These are phyloP conservation scores for Tyria jacobaeae DNA, from an alignment of 2,888 invertebrate species.

Conservation along the genomic window DNA sequence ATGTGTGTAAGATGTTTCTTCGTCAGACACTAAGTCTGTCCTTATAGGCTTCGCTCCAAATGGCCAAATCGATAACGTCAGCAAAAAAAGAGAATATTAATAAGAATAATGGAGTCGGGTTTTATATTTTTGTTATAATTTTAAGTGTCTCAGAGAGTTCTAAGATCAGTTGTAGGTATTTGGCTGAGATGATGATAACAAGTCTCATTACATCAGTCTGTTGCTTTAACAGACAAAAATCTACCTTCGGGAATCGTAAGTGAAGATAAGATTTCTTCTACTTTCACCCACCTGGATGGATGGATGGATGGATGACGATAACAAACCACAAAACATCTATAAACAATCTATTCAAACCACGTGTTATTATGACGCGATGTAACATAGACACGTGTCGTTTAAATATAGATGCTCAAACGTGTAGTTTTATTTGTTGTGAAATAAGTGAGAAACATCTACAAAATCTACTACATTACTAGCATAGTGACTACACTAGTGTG, in stretches of 20 bases:
- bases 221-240: not conserved
- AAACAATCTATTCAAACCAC: slow-evolving; percentile 3
- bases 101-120: no score
- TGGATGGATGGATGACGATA: not conserved
- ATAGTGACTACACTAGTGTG: no score
- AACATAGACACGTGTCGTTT: slow-evolving; percentile 4
- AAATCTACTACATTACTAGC: not conserved
- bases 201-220: not conserved
- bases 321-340: not conserved
- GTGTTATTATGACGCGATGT: slow-evolving; percentile 1
- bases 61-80: no score
- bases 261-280: not conserved
- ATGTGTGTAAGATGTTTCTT: no score
- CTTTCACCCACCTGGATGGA: not conserved
- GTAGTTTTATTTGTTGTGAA: slow-evolving; percentile 4
- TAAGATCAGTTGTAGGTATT: not conserved
- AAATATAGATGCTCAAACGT: slow-evolving; percentile 3
- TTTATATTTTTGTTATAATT: no score
- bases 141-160: no score
- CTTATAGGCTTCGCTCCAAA: no score
- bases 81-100: no score
- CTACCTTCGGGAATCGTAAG: not conserved
- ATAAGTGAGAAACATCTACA: not conserved
- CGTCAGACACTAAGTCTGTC: no score
- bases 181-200: no score